Conservation (phyloP, 2,797 vertebrate genomes). For the Pyrocephalus nanus region DNA sequence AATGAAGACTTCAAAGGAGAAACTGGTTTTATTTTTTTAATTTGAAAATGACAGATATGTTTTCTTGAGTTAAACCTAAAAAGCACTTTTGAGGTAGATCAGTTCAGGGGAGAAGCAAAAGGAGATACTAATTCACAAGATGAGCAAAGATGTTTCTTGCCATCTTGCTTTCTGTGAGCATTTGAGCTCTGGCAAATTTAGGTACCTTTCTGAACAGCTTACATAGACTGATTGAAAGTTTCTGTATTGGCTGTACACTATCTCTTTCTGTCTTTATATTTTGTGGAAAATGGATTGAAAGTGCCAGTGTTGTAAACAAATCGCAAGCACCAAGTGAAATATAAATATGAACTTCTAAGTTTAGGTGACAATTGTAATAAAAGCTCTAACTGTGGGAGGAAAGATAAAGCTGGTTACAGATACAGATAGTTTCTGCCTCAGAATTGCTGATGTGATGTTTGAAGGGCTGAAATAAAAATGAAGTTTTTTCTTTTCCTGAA, state of each 20-base stretch:
- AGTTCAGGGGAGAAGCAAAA: background rate
- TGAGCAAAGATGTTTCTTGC: background rate
- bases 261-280: background rate
- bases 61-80: background rate
- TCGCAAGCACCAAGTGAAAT: background rate
- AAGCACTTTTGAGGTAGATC: background rate
- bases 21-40: slow-evolving; percentile 28
- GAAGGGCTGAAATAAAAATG: background rate
- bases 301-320: background rate
- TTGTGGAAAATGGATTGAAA: background rate
- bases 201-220: background rate
- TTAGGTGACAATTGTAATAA: background rate
- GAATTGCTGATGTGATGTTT: background rate
- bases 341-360: background rate
- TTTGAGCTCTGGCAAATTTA: background rate
- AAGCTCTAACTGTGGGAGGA: background rate
- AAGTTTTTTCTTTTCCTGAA: background rate
- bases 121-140: background rate
- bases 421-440: background rate
- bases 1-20: slow-evolving; percentile 41
- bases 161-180: background rate
- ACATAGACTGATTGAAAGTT: background rate
- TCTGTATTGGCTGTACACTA: background rate
- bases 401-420: background rate
- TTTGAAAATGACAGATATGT: slow-evolving; percentile 4